These are phyloP conservation scores for Scolopax rusticola DNA, from an alignment of 2,797 vertebrate species.

Conservation along the genomic window DNA sequence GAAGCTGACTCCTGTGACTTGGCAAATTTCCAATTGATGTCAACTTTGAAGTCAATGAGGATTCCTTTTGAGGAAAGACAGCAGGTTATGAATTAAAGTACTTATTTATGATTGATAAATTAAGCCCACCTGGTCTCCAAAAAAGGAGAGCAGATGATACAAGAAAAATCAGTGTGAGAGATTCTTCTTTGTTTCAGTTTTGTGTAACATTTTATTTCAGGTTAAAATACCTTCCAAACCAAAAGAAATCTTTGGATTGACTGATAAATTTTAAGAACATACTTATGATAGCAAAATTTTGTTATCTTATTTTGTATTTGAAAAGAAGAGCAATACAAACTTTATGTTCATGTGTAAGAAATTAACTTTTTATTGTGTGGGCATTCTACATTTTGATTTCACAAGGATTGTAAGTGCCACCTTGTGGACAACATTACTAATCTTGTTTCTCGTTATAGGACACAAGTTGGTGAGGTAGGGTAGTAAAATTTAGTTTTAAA, in stretches of 20 bases:
- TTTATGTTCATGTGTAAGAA: neutral
- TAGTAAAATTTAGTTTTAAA: neutral
- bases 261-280: neutral
- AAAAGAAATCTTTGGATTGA: neutral
- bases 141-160: neutral
- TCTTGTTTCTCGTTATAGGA: neutral
- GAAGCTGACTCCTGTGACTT: neutral
- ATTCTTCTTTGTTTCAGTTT: neutral
- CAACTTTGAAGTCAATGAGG: conserved; percentile 16
- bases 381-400: neutral
- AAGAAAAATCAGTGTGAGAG: neutral
- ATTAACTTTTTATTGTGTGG: neutral
- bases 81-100: conserved; percentile 5
- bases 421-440: conserved; percentile 62
- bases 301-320: neutral
- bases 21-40: neutral
- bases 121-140: conserved; percentile 5
- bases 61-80: neutral
- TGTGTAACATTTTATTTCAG: neutral
- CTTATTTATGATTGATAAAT: conserved; percentile 4
- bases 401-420: conserved; percentile 55
- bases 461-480: neutral
- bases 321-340: neutral
- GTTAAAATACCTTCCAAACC: neutral
- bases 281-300: neutral